These are phyloP conservation scores for Lasioglossum pauxillum DNA, from an alignment of 2,888 invertebrate species.

Conservation along the genomic window DNA sequence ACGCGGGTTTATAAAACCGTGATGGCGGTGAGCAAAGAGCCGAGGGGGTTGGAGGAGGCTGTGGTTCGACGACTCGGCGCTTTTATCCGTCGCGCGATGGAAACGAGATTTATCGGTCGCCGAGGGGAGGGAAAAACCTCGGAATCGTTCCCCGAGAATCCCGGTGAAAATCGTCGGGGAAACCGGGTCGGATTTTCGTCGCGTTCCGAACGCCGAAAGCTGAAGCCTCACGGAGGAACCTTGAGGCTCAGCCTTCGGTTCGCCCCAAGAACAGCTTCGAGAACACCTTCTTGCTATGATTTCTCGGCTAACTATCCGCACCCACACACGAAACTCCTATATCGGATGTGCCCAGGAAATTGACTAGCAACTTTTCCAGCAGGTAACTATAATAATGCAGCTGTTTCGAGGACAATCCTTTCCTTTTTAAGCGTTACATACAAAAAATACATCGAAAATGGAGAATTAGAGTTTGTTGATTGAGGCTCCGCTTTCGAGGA, in stretches of 20 bases:
- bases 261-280: neutral
- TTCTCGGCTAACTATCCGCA: neutral
- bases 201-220: neutral
- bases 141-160: constrained; percentile 3
- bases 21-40: neutral
- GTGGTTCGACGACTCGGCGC: constrained; percentile 20
- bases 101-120: constrained; percentile 34
- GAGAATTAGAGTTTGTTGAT: neutral
- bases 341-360: neutral
- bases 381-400: neutral
- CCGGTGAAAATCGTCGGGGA: constrained; percentile 1
- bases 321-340: neutral
- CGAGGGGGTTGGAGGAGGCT: neutral
- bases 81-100: constrained; percentile 26
- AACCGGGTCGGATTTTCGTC: constrained; percentile 17
- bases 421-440: too few species aligned
- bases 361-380: neutral
- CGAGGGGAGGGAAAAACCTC: neutral
- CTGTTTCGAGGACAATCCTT: neutral
- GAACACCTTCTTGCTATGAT: neutral
- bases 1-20: constrained; percentile 13
- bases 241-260: too few species aligned
- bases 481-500: neutral
- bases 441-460: neutral
- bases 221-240: neutral